Base-by-base conservation (phyloP, 2,888 invertebrate species). In the Caenorhabditis sp. region DNA sequence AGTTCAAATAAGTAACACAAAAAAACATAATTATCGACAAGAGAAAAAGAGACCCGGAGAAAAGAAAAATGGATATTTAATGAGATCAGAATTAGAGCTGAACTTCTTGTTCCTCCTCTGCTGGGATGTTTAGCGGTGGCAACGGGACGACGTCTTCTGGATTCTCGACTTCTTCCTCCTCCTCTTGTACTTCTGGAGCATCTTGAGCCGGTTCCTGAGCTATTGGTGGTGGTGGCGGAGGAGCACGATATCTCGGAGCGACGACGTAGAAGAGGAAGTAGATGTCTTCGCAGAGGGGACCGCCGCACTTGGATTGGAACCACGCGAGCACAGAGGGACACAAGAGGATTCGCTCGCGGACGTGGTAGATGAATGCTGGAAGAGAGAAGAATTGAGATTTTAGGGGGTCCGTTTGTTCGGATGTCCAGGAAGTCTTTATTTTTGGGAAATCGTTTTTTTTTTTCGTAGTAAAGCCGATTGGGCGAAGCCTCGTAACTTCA, bases 311-410 rank as follows among this genome's bases (percentile, higher is more conserved):
- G 7, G 69, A 63, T 49, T 72, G 76, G 41, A 82, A 68, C 76
- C 76, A 82, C 16, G 49, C 54, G 28, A 76, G 66, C 1, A 82
- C 82, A 16, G 76, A 47, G 10, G 68, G 31, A 12, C 56, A 68
- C 14, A 63, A 58, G 8, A 82, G 72, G 19, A 77, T 66, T 38
- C 51, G 51, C 22, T 82, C 82, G 28, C 82, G 82, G 47, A 68
- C 54, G 16, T 77, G 82, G 38, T 82, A 82, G 66, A 82, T 35
- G 59, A 72, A 51, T n/a, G 72, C 82, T 82, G 76, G 19, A 82
- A 82, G 14, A 12, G 26, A 1, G n/a, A 35, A 10, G 19, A 54
- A 12, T 7, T 2, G 26, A 54, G 14, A 24, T 2, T 54, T 26
- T 26, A 7, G 2, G 38, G 38, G 12, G 8, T 38, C 38, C 12